These are phyloP conservation scores for Itoplectis maculator DNA, from an alignment of 2,888 invertebrate species.

Conservation along the genomic window DNA sequence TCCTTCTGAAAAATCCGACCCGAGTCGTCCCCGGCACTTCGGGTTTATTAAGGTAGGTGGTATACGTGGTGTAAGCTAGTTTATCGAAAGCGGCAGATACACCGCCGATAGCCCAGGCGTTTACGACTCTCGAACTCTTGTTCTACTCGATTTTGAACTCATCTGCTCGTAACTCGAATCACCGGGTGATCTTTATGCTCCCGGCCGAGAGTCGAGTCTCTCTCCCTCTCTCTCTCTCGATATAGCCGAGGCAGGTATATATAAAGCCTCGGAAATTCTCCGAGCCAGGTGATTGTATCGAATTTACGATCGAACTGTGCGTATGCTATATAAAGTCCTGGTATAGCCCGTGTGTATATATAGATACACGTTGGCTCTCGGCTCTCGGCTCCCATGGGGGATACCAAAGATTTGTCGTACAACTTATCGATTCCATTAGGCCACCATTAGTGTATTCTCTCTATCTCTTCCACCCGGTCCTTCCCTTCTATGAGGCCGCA, in stretches of 20 bases:
- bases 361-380: neutral
- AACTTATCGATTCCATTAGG: slow-evolving; percentile 80
- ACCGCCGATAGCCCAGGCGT: slow-evolving; percentile 55
- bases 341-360: neutral
- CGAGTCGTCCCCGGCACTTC: slow-evolving; percentile 30
- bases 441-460: slow-evolving; percentile 73
- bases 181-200: slow-evolving; percentile 64
- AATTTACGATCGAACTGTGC: slow-evolving; percentile 72
- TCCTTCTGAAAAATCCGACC: slow-evolving; percentile 43
- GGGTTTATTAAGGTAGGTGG: slow-evolving; percentile 30
- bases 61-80: slow-evolving; percentile 32
- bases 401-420: slow-evolving; percentile 76
- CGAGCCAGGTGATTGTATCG: slow-evolving; percentile 63
- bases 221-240: slow-evolving; percentile 11
- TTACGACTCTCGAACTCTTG: slow-evolving; percentile 67
- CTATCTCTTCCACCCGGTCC: slow-evolving; percentile 11
- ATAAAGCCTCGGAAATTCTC: slow-evolving; percentile 32
- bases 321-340: slow-evolving; percentile 59
- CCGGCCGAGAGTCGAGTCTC: neutral
- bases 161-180: slow-evolving; percentile 67
- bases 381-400: slow-evolving; percentile 27
- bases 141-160: slow-evolving; percentile 66
- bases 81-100: slow-evolving; percentile 65
- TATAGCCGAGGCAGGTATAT: neutral
- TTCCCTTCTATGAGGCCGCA: neutral